Percentiles rank a stretch among this genome's conserved stretches.
These are phyloP conservation scores for Balearica regulorum DNA, from an alignment of 2,797 vertebrate genomes.

Conservation along the genomic window DNA sequence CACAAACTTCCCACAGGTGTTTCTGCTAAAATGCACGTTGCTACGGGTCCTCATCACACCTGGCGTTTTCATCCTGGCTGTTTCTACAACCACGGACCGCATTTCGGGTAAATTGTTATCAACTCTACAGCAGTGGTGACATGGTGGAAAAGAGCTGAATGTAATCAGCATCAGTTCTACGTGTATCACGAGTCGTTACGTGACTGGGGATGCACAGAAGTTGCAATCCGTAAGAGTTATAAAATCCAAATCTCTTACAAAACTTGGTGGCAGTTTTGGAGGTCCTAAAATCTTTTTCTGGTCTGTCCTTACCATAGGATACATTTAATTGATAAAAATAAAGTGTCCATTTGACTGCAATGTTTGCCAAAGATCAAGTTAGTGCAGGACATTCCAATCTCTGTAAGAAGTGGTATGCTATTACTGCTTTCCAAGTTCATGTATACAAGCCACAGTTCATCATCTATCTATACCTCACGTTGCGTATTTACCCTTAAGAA, in stretches of 20 bases:
- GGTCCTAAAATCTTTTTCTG: not conserved
- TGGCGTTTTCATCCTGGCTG: not conserved
- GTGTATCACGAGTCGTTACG: rapidly evolving
- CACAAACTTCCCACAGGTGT: not conserved
- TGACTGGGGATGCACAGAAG: not conserved
- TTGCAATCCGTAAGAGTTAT: not conserved
- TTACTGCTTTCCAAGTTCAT: not conserved
- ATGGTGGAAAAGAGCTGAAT: not conserved
- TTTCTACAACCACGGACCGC: too few relatives aligned
- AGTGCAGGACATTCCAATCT: not conserved
- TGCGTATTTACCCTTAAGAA: too few relatives aligned
- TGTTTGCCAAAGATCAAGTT: not conserved
- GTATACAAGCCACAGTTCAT: not conserved
- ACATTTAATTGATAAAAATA: not conserved
- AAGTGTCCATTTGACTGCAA: not conserved
- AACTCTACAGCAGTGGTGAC: not conserved
- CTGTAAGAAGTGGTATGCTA: not conserved
- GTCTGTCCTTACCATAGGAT: not conserved
- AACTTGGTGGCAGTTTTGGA: not conserved
- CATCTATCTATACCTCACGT: not conserved
- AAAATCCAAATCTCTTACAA: not conserved
- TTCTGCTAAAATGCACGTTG: not conserved
- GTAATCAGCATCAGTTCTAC: not conserved
- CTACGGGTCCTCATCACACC: not conserved
- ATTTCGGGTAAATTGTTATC: not conserved